A percentile compares a stretch with the other conserved stretches of the same genome.
These are phyloP conservation scores for Dunckerocampus dactyliophorus DNA, from an alignment of 2,113 vertebrate species.

Conservation along the genomic window DNA sequence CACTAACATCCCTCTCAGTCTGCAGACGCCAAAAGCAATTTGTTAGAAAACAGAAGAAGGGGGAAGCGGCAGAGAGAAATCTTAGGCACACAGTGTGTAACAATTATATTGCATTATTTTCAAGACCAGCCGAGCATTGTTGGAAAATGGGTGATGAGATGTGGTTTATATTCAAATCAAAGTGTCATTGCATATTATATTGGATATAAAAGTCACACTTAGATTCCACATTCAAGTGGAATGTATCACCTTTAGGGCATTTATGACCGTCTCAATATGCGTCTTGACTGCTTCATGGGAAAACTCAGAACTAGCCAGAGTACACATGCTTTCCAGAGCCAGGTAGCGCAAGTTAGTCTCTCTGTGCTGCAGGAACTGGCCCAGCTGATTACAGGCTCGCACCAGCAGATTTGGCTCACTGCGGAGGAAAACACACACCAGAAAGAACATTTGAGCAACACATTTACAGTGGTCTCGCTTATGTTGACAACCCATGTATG, in stretches of 20 bases:
- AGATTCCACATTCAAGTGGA: background rate
- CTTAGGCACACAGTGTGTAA: background rate
- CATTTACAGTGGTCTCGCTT: too few species aligned
- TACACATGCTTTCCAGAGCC: slow-evolving; percentile 83
- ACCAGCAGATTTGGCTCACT: slow-evolving; percentile 80
- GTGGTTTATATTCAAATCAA: background rate
- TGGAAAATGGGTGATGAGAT: background rate
- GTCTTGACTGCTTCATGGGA: slow-evolving; percentile 81
- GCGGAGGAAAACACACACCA: background rate
- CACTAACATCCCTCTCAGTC: slow-evolving; percentile 90
- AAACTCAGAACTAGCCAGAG: slow-evolving; percentile 76
- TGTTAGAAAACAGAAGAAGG: too few species aligned
- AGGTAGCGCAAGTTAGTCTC: slow-evolving; percentile 84
- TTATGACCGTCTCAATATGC: slow-evolving; percentile 82
- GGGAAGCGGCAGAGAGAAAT: background rate
- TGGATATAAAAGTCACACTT: too few species aligned
- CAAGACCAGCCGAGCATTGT: background rate
- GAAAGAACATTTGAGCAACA: background rate
- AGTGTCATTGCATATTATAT: too few species aligned
- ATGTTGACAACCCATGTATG: background rate
- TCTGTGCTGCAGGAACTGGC: slow-evolving; percentile 82
- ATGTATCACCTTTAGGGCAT: slow-evolving; percentile 75
- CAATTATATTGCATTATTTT: background rate
- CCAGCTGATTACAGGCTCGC: slow-evolving; percentile 79
- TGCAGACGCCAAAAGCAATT: slow-evolving; percentile 37